Base-by-base conservation (phyloP, 1,140 invertebrate species). In the Anastrepha obliqua region DNA sequence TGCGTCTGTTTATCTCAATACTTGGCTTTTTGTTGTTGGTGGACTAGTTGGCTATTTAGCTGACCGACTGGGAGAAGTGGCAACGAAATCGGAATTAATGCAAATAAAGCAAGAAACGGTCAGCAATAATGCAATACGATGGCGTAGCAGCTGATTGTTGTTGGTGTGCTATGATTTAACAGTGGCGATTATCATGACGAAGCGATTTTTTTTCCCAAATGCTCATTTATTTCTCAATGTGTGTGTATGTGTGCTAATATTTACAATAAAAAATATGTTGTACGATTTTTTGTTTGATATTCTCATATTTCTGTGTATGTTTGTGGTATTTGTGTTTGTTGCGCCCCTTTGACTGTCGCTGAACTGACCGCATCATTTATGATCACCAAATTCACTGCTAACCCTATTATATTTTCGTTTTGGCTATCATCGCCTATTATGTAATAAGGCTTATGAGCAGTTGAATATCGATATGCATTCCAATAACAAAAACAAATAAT, bases 381-480 rank as follows among this genome's bases (percentile, higher is more conserved):
- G 2, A 3, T 0, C 17, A 0, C 0, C 20, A 15, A 55, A 5
- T 55, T 51, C 0, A 2, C 7, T 67, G 64, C 29, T 17, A 11
- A 5, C 42, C 8, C 44, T 51, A 51, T 39, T 74, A 20, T 81
- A 9, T 81, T n/a, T 55, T 81, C 15, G 47, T 20, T 81, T 55
- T 58, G 47, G 29, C 15, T 81, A 20, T 81, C 47, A 81, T 13
- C 47, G 47, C 47, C 20, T 0, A 81, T 55, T 81, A 55, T 81
- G 47, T 55, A 81, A 78, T 78, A 78, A 2, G 5, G 0, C 8
- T 20, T 81, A 51, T 29, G 9, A 17, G 74, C 74, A n/a, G 74
- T 81, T 81, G 74, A 13, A 81, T 55, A 81, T 55, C 74, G 74
- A 81, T 81, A 20, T 55, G 74, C 74, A 29, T 81, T 81, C 20